Evolutionary conservation across 2,888 invertebrate genomes (phyloP).

Genomic region (Melieria picta): DNA sequence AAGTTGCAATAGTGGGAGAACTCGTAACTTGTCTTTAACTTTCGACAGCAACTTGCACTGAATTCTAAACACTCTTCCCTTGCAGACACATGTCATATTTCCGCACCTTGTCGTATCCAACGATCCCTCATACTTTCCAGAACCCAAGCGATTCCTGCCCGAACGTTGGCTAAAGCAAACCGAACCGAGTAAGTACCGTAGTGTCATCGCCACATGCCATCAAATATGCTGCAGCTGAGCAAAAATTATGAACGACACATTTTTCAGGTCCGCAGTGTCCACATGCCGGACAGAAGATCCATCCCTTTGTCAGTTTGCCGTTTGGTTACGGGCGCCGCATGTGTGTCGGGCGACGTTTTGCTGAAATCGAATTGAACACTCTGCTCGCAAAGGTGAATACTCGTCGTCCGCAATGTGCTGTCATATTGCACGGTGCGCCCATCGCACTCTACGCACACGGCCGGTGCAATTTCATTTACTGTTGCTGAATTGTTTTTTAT

Average conservation of each 20-base stretch:
- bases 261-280: conserved; percentile 52
- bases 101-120: conserved; percentile 82
- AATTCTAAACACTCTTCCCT: not conserved
- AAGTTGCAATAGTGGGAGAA: no score
- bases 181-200: conserved; percentile 55
- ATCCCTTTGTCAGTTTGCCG: conserved; percentile 79
- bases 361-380: conserved; percentile 81
- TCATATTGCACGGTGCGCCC: no score
- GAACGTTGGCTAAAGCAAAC: conserved; percentile 79
- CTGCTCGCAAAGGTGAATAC: conserved; percentile 75
- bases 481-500: not conserved
- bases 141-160: conserved; percentile 77
- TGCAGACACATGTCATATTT: conserved; percentile 81
- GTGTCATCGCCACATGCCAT: not conserved
- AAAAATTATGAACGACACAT: no score
- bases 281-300: conserved; percentile 70
- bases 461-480: no score
- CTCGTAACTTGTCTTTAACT: no score
- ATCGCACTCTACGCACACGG: not conserved
- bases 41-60: no score
- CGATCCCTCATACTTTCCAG: conserved; percentile 76
- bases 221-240: not conserved
- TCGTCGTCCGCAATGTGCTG: no score
- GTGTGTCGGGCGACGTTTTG: conserved; percentile 83
- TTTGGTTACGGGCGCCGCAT: conserved; percentile 82